These are phyloP conservation scores for Bombyx mori DNA, from an alignment of 1,140 invertebrate species.

Conservation along the genomic window ASM3026992v2 NC_085119.1:6868501-6869000, in stretches of 20 bases:
- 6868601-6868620: constrained; percentile 59
- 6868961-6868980: constrained; percentile 30
- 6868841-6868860: constrained; percentile 47
- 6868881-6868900: too few species aligned
- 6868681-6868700: constrained; percentile 16
- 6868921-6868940: constrained; percentile 1
- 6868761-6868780: constrained; percentile 45
- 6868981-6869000: constrained; percentile 51
- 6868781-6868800: constrained; percentile 70
- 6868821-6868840: constrained; percentile 43
- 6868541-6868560: constrained; percentile 55
- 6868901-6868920: background rate
- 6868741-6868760: constrained; percentile 42
- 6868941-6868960: constrained; percentile 11
- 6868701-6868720: constrained; percentile 53
- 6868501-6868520: constrained; percentile 52
- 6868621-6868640: constrained; percentile 64
- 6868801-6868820: constrained; percentile 42
- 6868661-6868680: constrained; percentile 44
- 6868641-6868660: constrained; percentile 67
- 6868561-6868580: constrained; percentile 67
- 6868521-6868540: constrained; percentile 42
- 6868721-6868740: constrained; percentile 60
- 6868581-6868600: constrained; percentile 48
- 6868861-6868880: constrained; percentile 19